Base-by-base conservation (phyloP, 2,797 vertebrate genomes). In the Lutjanus argentimaculatus region DNA sequence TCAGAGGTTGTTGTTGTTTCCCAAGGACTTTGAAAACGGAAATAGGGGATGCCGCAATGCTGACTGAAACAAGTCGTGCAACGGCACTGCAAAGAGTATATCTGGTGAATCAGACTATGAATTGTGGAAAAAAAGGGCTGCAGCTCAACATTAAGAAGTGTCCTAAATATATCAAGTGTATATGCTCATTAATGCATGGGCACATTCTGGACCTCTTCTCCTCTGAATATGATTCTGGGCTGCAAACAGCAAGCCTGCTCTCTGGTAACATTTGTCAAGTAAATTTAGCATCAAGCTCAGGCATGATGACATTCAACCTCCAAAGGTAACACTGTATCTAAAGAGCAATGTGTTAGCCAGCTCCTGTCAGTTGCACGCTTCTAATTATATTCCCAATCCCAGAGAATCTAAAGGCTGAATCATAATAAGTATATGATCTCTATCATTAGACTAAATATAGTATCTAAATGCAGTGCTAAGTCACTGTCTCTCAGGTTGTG, bases 361-460 rank as follows among this genome's bases (percentile, higher is more conserved):
- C 58, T 67, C 46, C 79, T 72, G 72, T 85, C 80, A 72, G 79
- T 64, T 51, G 72, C 79, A 74, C 68, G 63, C 25, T 48, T 42
- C 75, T 86, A 79, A 91, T 91, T 93, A 89, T 79, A 86, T 76
- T 59, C 53, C 48, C 75, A 78, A 80, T 78, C 45, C 40, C 51
- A 59, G 58, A 66, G 42, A 75, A 86, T 65, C 19, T 30, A 80
- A 77, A 61, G 56, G 57, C 64, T 85, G 59, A 72, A 74, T 80
- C 14, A 51, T 53, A 55, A 77, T 72, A 72, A 61, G 53, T 30
- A 59, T 80, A 71, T 84, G 80, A 83, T 78, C 72, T 46, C 64
- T 79, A 72, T 88, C 64, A 90, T 91, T 88, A 88, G 30, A 72
- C 58, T 25, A 57, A 83, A 77, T 66, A 83, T 48, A 73, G 63